Percentiles rank a stretch among this genome's conserved stretches.
Conservation (phyloP, 2,113 vertebrate species). For the Pithys albifrons region DNA sequence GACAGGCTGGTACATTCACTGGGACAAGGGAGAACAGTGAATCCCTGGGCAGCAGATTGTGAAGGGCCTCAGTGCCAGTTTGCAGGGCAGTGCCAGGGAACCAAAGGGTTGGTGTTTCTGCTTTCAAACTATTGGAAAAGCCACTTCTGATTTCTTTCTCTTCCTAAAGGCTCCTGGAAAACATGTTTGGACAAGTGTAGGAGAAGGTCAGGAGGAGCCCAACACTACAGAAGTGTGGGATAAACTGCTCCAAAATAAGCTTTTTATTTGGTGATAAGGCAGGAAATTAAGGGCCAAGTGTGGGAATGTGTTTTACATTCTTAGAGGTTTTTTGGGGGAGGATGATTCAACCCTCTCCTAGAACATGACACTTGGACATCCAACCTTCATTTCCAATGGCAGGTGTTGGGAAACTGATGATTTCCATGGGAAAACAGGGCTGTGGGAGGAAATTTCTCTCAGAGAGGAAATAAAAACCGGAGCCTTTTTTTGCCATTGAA, state of each 20-base stretch:
- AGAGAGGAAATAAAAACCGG: background rate
- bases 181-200: background rate
- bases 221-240: background rate
- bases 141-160: background rate
- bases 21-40: background rate
- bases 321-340: background rate
- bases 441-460: background rate
- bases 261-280: background rate
- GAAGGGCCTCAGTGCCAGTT: background rate
- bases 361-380: background rate
- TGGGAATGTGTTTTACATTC: background rate
- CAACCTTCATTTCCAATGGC: background rate
- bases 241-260: accelerated
- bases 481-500: slow-evolving; percentile 48
- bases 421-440: background rate
- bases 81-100: background rate
- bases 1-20: background rate
- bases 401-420: background rate
- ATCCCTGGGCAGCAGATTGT: background rate
- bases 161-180: background rate
- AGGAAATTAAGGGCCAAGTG: background rate
- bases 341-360: background rate
- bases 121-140: background rate
- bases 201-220: background rate
- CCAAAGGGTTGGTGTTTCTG: background rate